These are phyloP conservation scores for Stratiomys singularior DNA, from an alignment of 2,888 invertebrate genomes.

Conservation along the genomic window DNA sequence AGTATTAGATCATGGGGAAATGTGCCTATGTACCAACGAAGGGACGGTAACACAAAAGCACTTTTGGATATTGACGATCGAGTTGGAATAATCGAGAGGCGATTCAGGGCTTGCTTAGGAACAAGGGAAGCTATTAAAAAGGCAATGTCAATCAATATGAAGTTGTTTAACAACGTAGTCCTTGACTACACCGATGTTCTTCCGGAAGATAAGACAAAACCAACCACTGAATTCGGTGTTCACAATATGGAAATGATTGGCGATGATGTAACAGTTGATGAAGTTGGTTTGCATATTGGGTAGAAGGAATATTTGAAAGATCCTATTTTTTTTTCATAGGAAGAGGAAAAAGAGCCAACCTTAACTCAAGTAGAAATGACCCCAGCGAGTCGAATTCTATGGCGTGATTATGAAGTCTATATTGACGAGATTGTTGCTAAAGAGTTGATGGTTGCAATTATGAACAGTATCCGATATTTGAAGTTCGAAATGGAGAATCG, in stretches of 20 bases:
- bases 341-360: neutral
- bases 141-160: conserved; percentile 74
- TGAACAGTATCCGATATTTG: conserved; percentile 60
- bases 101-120: conserved; percentile 64
- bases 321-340: neutral
- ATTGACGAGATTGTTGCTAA: conserved; percentile 72
- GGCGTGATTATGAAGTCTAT: conserved; percentile 70
- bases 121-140: conserved; percentile 70
- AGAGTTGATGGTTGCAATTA: conserved; percentile 68
- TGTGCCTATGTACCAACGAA: conserved; percentile 79
- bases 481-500: conserved; percentile 62
- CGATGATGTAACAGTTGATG: neutral
- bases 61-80: conserved; percentile 67
- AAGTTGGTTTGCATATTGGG: neutral
- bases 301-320: neutral
- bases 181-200: conserved; percentile 55
- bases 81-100: conserved; percentile 54
- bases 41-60: conserved; percentile 71
- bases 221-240: neutral
- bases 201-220: conserved; percentile 58
- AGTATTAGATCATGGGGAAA: conserved; percentile 78
- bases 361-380: conserved; percentile 9
- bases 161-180: conserved; percentile 74
- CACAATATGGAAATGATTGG: neutral
- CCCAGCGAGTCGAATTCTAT: conserved; percentile 50